Conservation (phyloP, 1,140 invertebrate species). For the Heterodera carotae region DNA sequence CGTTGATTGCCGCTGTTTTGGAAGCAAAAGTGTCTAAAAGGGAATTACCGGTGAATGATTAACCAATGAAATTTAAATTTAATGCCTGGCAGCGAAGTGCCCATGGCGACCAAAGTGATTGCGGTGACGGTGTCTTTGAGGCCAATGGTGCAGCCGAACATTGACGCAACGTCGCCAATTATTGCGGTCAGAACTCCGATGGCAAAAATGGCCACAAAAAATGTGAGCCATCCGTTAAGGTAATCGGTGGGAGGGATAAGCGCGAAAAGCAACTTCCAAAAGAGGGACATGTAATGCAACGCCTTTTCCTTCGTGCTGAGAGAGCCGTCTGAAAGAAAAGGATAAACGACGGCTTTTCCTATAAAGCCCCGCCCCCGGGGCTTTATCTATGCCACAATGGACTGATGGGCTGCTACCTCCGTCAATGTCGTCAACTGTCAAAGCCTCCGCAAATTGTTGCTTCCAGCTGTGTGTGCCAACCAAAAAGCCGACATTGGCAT, state of each 20-base stretch:
- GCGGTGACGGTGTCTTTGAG: slow-evolving; percentile 86
- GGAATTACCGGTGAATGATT: background rate
- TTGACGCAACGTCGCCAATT: slow-evolving; percentile 91
- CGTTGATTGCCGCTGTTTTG: slow-evolving; percentile 93
- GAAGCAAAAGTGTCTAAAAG: slow-evolving; percentile 86
- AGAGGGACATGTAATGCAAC: slow-evolving; percentile 91
- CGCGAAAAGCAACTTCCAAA: slow-evolving; percentile 96
- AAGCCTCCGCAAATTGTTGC: slow-evolving; percentile 93
- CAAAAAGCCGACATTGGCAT: slow-evolving; percentile 87
- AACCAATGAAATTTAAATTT: background rate
- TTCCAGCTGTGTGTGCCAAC: slow-evolving; percentile 96
- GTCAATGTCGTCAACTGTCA: slow-evolving; percentile 67
- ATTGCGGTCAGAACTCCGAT: slow-evolving; percentile 92
- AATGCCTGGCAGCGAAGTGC: slow-evolving; percentile 66
- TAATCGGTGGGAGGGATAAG: slow-evolving; percentile 90
- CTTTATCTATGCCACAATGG: too few species aligned
- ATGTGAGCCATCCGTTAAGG: slow-evolving; percentile 78
- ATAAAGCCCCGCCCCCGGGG: too few species aligned
- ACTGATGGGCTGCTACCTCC: slow-evolving; percentile 45
- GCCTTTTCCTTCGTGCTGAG: slow-evolving; percentile 72
- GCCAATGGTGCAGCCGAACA: slow-evolving; percentile 95
- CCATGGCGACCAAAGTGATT: slow-evolving; percentile 76
- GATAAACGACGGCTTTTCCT: too few species aligned
- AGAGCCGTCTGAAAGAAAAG: slow-evolving; percentile 33
- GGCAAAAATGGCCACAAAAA: slow-evolving; percentile 84